Conservation (phyloP, 2,888 invertebrate genomes). For the Drosophila gaucha region DNA sequence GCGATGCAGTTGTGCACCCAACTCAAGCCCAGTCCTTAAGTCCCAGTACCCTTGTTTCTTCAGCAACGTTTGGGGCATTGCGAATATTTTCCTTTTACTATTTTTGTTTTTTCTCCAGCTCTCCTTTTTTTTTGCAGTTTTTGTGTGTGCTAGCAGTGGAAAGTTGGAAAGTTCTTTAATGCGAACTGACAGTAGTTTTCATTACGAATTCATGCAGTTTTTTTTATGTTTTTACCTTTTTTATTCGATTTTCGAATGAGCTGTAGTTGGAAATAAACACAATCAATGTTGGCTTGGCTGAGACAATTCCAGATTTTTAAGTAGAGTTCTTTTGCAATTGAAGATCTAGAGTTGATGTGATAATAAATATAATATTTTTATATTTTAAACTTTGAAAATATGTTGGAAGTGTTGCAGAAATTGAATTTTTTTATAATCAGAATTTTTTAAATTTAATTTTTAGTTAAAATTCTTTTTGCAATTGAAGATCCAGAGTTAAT, state of each 20-base stretch:
- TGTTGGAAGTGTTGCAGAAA: no score
- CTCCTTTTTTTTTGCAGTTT: neutral
- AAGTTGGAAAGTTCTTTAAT: constrained; percentile 77
- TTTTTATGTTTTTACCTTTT: constrained; percentile 15
- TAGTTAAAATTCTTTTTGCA: no score
- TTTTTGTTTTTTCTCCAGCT: neutral
- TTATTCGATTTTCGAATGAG: constrained; percentile 9
- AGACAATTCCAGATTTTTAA: neutral
- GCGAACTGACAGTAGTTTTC: constrained; percentile 79
- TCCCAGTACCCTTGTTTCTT: constrained; percentile 30
- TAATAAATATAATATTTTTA: no score
- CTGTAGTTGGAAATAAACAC: neutral
- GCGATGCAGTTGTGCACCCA: constrained; percentile 60
- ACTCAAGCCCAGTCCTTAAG: constrained; percentile 56
- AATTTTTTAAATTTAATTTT: no score
- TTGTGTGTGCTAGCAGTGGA: constrained; percentile 42
- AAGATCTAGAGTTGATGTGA: no score
- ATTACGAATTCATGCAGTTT: constrained; percentile 78
- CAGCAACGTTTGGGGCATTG: constrained; percentile 20
- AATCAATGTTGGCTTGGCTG: neutral
- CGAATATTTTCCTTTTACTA: constrained; percentile 13
- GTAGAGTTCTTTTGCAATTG: neutral
- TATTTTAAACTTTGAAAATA: no score
- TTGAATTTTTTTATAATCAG: no score
- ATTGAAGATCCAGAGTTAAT: no score